Conservation (phyloP, 2,797 vertebrate genomes). For the Muscicapa comitata region DNA sequence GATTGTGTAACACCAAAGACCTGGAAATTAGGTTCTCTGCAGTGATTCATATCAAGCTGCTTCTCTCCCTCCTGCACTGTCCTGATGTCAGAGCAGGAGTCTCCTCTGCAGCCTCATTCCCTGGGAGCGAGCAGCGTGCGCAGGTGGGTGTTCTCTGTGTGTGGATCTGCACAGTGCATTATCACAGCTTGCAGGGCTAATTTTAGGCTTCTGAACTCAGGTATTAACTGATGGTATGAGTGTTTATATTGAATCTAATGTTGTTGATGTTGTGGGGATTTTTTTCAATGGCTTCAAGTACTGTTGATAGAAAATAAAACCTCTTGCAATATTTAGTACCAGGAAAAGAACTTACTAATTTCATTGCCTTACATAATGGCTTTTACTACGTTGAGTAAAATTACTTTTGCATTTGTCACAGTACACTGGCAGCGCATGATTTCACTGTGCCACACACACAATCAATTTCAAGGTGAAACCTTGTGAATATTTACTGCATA, state of each 20-base stretch:
- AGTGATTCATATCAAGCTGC: background rate
- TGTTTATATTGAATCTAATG: background rate
- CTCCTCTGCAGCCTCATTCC: background rate
- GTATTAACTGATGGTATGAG: background rate
- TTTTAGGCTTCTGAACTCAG: background rate
- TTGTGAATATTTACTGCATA: background rate
- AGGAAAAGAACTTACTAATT: background rate
- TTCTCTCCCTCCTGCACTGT: background rate
- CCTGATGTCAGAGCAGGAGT: background rate
- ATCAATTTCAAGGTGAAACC: background rate
- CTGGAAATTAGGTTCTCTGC: background rate
- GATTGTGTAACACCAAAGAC: background rate
- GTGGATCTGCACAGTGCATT: background rate
- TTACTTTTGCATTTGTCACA: background rate
- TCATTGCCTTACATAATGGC: background rate
- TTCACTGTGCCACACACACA: background rate
- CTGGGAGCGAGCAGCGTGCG: rapidly evolving
- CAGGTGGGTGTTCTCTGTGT: background rate
- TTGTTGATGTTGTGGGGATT: background rate
- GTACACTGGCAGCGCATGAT: background rate
- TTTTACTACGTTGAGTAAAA: background rate
- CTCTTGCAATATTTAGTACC: background rate
- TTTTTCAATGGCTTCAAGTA: background rate
- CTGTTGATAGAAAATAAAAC: background rate
- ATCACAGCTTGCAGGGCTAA: background rate